Percentiles rank a stretch among this genome's conserved stretches.
These are phyloP conservation scores for Leptopilina clavipes DNA, from an alignment of 1,140 invertebrate genomes.

Conservation along the genomic window DNA sequence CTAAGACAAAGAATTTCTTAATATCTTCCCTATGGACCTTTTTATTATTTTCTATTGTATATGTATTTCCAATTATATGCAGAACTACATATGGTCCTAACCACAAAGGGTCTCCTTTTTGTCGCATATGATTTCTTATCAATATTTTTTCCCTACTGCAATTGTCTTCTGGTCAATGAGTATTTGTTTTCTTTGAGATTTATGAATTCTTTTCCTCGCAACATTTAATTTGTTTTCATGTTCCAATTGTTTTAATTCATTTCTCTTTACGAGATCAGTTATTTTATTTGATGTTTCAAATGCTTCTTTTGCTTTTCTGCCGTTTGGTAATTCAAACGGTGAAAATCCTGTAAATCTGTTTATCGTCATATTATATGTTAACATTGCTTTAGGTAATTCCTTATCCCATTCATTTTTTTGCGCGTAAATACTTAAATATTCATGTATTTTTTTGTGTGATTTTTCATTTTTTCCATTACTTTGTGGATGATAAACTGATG, in stretches of 20 bases:
- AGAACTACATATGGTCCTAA: background rate
- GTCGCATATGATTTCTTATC: background rate
- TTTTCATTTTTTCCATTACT: slow-evolving; percentile 21
- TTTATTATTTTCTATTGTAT: background rate
- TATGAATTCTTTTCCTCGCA: background rate
- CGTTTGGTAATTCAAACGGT: background rate
- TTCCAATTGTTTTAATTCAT: background rate
- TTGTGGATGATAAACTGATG: background rate
- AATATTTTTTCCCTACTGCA: background rate
- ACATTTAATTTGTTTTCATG: background rate
- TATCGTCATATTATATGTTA: background rate
- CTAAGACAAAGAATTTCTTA: slow-evolving; percentile 42
- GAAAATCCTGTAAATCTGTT: background rate
- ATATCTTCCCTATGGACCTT: background rate
- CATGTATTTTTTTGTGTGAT: slow-evolving; percentile 3
- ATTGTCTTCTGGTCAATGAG: background rate
- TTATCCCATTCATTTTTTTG: background rate
- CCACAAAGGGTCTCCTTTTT: background rate
- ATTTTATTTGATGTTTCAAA: background rate
- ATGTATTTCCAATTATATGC: background rate
- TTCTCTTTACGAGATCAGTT: background rate
- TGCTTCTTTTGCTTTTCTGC: background rate
- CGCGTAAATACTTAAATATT: background rate
- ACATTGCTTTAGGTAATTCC: background rate
- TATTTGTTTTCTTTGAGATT: background rate